These are phyloP conservation scores for Drosophila yakuba DNA, from an alignment of 1,140 invertebrate genomes.

Conservation along the genomic window DNA sequence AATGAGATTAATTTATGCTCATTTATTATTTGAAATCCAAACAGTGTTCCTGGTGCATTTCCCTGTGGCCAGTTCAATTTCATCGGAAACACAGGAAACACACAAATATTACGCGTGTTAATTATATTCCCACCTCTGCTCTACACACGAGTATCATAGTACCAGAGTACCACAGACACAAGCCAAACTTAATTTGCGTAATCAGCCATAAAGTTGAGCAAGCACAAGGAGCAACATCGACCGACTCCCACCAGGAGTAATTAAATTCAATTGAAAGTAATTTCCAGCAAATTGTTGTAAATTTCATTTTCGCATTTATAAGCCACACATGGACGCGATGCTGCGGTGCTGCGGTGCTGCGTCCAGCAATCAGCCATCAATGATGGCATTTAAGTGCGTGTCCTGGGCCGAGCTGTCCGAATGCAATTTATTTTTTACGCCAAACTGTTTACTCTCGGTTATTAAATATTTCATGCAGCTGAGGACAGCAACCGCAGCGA, in stretches of 20 bases:
- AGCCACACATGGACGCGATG: slow-evolving; percentile 10
- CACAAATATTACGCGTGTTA: slow-evolving; percentile 21
- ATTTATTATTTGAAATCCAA: neutral
- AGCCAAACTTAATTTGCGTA: slow-evolving; percentile 57
- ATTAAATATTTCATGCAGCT: slow-evolving; percentile 70
- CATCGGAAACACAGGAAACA: neutral
- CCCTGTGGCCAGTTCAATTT: slow-evolving; percentile 5
- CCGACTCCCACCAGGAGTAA: slow-evolving; percentile 50
- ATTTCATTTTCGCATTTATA: slow-evolving; percentile 68
- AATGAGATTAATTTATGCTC: neutral
- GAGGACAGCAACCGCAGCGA: slow-evolving; percentile 41
- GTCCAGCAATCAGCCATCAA: slow-evolving; percentile 35
- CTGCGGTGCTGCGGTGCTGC: neutral
- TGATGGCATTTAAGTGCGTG: slow-evolving; percentile 55
- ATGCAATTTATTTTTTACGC: slow-evolving; percentile 58
- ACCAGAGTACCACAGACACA: neutral
- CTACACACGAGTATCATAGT: slow-evolving; percentile 23
- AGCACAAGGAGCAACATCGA: slow-evolving; percentile 11
- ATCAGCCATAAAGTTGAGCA: slow-evolving; percentile 58
- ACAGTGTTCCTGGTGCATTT: neutral
- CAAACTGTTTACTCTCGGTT: slow-evolving; percentile 60
- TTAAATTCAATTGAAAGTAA: slow-evolving; percentile 75
- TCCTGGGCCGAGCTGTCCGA: slow-evolving; percentile 23
- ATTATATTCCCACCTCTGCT: slow-evolving; percentile 23
- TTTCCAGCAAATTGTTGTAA: slow-evolving; percentile 76